Evolutionary conservation across 2,888 invertebrate genomes (phyloP).

Genomic region (Empis livida): DNA sequence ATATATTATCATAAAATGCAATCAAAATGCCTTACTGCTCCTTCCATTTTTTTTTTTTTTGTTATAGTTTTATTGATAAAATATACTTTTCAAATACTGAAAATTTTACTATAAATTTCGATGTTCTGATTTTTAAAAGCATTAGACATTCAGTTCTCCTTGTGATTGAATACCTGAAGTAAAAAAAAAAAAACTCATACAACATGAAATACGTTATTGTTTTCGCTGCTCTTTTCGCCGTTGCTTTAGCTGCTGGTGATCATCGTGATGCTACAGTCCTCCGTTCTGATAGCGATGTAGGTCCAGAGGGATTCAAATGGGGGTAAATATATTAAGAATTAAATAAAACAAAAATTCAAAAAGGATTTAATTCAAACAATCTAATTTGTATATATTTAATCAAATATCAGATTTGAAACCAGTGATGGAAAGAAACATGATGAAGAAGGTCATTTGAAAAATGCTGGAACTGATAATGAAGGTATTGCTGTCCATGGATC

Average conservation of each 20-base stretch:
- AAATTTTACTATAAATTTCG: neutral
- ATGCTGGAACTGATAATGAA: slow-evolving; percentile 42
- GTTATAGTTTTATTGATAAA: too few species aligned
- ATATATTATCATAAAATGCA: too few species aligned
- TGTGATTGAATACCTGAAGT: neutral
- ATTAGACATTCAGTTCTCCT: neutral
- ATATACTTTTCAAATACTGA: too few species aligned
- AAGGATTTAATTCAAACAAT: too few species aligned
- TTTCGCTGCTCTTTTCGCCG: slow-evolving; percentile 19
- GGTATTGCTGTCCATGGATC: slow-evolving; percentile 40
- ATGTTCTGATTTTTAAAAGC: neutral
- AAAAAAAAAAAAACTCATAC: neutral
- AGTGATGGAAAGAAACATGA: slow-evolving; percentile 41
- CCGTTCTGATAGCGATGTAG: slow-evolving; percentile 35
- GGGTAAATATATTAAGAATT: neutral
- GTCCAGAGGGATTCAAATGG: slow-evolving; percentile 41
- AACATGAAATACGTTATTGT: slow-evolving; percentile 4
- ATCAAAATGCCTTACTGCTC: too few species aligned
- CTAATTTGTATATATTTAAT: too few species aligned
- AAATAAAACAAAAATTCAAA: neutral
- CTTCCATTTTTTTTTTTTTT: too few species aligned
- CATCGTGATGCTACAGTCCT: slow-evolving; percentile 12
- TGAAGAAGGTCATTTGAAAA: slow-evolving; percentile 40
- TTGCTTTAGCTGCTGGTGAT: slow-evolving; percentile 18
- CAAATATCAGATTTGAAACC: slow-evolving; percentile 28